These are phyloP conservation scores for Drosophila equinoxialis DNA, from an alignment of 1,140 invertebrate genomes.

Conservation along the genomic window DNA sequence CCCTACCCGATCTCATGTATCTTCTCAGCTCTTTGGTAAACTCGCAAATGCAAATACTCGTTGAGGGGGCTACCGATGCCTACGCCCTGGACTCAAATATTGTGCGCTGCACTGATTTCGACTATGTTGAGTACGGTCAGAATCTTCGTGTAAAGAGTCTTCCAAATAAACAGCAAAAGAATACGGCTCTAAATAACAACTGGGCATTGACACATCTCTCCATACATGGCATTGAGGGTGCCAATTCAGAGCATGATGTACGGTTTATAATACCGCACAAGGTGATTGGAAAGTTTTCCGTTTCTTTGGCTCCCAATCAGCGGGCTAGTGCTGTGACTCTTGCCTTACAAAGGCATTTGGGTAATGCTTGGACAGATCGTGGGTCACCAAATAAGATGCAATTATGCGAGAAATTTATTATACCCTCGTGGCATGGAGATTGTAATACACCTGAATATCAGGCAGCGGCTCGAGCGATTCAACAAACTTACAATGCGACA, in stretches of 20 bases:
- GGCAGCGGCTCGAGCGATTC: slow-evolving; percentile 92
- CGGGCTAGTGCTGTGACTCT: slow-evolving; percentile 89
- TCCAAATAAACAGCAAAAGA: slow-evolving; percentile 88
- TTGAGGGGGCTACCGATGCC: slow-evolving; percentile 87
- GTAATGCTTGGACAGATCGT: slow-evolving; percentile 87
- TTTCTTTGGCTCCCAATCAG: slow-evolving; percentile 95
- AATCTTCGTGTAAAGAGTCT: slow-evolving; percentile 88
- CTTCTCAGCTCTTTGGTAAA: slow-evolving; percentile 90
- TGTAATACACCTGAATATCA: slow-evolving; percentile 94
- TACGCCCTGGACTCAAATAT: slow-evolving; percentile 64
- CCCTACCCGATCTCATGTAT: slow-evolving; percentile 93
- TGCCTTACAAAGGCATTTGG: slow-evolving; percentile 88
- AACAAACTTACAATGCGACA: slow-evolving; percentile 93
- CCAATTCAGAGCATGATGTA: slow-evolving; percentile 93
- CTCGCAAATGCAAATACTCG: slow-evolving; percentile 92
- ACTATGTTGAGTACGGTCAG: slow-evolving; percentile 48
- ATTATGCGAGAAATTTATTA: slow-evolving; percentile 84
- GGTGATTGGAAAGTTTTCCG: slow-evolving; percentile 97
- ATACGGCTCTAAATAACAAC: slow-evolving; percentile 90
- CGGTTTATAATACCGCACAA: slow-evolving; percentile 97
- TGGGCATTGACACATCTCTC: slow-evolving; percentile 95
- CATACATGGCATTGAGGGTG: slow-evolving; percentile 92
- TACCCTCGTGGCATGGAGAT: slow-evolving; percentile 94
- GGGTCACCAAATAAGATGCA: slow-evolving; percentile 93
- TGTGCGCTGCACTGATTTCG: slow-evolving; percentile 23